Evolutionary conservation across 2,888 invertebrate species (phyloP), one percentile per base, ranked within the genome.

Genomic region (Asteroscopus sphinx): DNA sequence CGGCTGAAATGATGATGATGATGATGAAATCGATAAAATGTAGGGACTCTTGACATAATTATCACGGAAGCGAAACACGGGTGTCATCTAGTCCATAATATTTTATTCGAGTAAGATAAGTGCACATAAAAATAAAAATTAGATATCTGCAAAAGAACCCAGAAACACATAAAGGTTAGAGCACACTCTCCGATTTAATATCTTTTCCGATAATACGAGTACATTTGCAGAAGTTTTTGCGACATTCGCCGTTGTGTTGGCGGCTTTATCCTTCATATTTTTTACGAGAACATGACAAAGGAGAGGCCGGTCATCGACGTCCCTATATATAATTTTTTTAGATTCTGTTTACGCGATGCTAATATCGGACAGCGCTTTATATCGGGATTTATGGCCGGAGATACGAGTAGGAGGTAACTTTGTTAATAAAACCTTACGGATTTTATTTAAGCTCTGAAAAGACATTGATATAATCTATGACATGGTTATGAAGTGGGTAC

Each of bases 261-360:
- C 17, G 51, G 36, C 32, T 57, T 52, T 55, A 51, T 41, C 15
- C 45, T 16, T 33, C 56, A 68, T 68, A 73, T 68, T 47, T 69
- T 63, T 62, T 57, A 64, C 47, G 52, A 64, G 47, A 49, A 41
- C 51, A 51, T 37, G 40, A 61, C 57, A 60, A 72, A 55, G 41
- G 44, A 40, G 41, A 52, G 42, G 28, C 52, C 46, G 33, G 46
- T 35, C 42, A 13, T 45, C 32, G 8, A 11, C 40, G 41, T 44
- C 35, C 41, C n/a, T n/a, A n/a, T 51, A 37, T 36, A 53, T 51
- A 52, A 52, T 6, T 48, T 53, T 69, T 68, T 56, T 53, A 68
- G 62, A 57, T 44, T 59, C 62, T 68, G 68, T 68, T 71, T 51
- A 62, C 28, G 49, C 35, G 33, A 68, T 67, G 72, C 56, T 69